Percentiles rank a stretch among this genome's conserved stretches.
Evolutionary conservation across 2,113 vertebrate genomes (phyloP).

Genomic region (Ammodytes dubius): DNA sequence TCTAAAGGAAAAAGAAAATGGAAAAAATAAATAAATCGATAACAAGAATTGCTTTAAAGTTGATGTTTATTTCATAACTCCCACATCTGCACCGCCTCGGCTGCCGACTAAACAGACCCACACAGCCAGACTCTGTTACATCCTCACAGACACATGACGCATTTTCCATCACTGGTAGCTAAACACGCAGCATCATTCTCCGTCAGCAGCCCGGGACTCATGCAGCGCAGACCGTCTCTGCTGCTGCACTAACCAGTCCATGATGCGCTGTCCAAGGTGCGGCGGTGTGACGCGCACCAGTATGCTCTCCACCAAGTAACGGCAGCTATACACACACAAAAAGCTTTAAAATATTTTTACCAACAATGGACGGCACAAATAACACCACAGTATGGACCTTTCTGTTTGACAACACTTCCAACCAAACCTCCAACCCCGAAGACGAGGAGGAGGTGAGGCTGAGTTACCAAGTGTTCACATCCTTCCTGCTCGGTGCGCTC

Average conservation of each 20-base stretch:
- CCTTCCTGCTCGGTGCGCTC: constrained; percentile 90
- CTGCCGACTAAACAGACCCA: constrained; percentile 7
- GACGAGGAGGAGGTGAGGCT: constrained; percentile 86
- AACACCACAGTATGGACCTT: constrained; percentile 82
- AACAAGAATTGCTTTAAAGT: too few species aligned
- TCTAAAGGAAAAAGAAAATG: rapidly evolving
- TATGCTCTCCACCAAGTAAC: constrained; percentile 38
- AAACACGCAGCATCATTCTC: constrained; percentile 73
- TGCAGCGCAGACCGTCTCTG: constrained; percentile 26
- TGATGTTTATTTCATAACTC: neutral
- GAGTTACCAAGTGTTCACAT: constrained; percentile 92
- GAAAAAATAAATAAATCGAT: neutral
- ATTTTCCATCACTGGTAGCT: constrained; percentile 80
- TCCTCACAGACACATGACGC: constrained; percentile 81
- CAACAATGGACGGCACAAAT: constrained; percentile 87
- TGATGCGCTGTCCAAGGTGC: constrained; percentile 54
- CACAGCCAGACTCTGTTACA: constrained; percentile 34
- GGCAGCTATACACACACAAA: constrained; percentile 14
- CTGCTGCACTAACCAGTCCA: constrained; percentile 24
- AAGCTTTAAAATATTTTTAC: neutral
- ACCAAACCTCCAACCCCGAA: constrained; percentile 59
- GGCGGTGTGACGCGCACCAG: constrained; percentile 36
- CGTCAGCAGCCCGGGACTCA: constrained; percentile 61
- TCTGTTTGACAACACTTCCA: constrained; percentile 62
- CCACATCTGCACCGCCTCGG: neutral